Evolutionary conservation across 2,888 invertebrate species (phyloP).

Genomic region (Cheilosia impressa): DNA sequence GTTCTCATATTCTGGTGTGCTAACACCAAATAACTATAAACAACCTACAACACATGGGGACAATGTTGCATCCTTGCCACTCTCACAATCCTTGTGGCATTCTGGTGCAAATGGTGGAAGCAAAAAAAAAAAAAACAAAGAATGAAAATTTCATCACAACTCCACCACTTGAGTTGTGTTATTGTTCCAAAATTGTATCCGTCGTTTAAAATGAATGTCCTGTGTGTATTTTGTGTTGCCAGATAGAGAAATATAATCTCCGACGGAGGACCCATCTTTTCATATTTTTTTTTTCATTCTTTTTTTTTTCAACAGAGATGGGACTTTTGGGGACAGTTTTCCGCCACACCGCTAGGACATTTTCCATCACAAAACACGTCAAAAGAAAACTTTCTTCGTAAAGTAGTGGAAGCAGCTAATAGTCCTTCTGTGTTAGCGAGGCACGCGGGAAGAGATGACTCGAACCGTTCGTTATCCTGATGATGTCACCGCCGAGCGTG

Average conservation of each 20-base stretch:
- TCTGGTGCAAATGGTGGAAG: slow-evolving; percentile 3
- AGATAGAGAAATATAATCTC: slow-evolving; percentile 52
- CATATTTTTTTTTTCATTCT: slow-evolving; percentile 6
- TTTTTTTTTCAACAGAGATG: slow-evolving; percentile 14
- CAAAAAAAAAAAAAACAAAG: slow-evolving; percentile 14
- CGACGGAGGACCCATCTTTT: slow-evolving; percentile 32
- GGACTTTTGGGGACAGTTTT: slow-evolving; percentile 61
- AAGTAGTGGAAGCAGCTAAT: slow-evolving; percentile 66
- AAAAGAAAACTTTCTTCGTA: slow-evolving; percentile 66
- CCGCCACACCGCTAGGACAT: slow-evolving; percentile 30
- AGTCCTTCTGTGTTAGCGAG: slow-evolving; percentile 49
- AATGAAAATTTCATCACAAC: slow-evolving; percentile 49
- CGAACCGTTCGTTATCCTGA: slow-evolving; percentile 54
- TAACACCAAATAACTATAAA: slow-evolving; percentile 74
- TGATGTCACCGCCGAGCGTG: slow-evolving; percentile 59
- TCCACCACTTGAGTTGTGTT: slow-evolving; percentile 66
- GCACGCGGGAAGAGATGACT: slow-evolving; percentile 2
- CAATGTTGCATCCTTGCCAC: slow-evolving; percentile 72
- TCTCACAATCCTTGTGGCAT: slow-evolving; percentile 16
- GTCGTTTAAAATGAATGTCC: slow-evolving; percentile 63
- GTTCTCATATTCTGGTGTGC: slow-evolving; percentile 54
- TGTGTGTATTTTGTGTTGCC: slow-evolving; percentile 33
- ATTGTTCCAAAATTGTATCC: slow-evolving; percentile 67
- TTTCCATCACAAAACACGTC: slow-evolving; percentile 65
- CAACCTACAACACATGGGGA: slow-evolving; percentile 68